Conservation (phyloP, 2,797 vertebrate species). For the Perodicticus potto region DNA sequence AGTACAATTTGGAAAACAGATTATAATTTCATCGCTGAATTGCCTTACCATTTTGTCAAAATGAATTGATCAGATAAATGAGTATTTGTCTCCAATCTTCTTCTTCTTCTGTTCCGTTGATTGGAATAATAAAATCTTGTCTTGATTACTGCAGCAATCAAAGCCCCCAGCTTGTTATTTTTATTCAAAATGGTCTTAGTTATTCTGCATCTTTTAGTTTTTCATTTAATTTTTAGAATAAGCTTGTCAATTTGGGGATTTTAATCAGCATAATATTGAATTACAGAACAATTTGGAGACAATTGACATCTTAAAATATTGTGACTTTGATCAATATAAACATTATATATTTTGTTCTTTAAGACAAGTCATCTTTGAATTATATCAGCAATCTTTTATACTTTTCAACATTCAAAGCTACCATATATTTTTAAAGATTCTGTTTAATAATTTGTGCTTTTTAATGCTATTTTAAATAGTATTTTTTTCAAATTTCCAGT, state of each 20-base stretch:
- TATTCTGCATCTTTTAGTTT: neutral
- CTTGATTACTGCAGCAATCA: neutral
- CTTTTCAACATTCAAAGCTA: neutral
- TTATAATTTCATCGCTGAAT: neutral
- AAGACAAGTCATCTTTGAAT: neutral
- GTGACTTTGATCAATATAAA: neutral
- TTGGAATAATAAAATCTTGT: neutral
- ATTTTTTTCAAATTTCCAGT: neutral
- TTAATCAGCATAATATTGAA: neutral
- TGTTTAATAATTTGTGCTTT: neutral
- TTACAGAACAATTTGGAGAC: neutral
- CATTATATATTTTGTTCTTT: neutral
- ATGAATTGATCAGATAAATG: neutral
- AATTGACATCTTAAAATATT: neutral
- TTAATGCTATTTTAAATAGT: neutral
- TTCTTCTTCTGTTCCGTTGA: neutral
- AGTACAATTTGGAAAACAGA: neutral
- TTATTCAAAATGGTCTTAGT: neutral
- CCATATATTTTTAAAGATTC: neutral
- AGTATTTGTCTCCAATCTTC: neutral
- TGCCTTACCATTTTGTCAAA: neutral
- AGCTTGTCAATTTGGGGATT: neutral
- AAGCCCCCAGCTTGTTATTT: neutral
- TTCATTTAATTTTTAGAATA: neutral
- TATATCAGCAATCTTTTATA: neutral